These are phyloP conservation scores for Crenuchus spilurus DNA, from an alignment of 2,797 vertebrate species.

Conservation along the genomic window DNA sequence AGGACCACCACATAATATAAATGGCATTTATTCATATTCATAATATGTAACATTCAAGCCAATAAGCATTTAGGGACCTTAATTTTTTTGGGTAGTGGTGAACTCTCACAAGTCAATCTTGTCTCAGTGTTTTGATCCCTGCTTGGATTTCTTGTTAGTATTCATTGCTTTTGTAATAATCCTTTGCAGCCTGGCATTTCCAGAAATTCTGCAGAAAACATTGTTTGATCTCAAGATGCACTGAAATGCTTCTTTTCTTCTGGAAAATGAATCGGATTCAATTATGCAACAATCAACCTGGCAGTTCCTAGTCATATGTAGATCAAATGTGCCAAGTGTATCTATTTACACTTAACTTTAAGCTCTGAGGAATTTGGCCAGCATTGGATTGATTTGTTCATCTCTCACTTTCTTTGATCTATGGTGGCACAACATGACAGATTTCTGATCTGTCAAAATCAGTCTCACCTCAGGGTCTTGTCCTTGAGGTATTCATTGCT, in stretches of 20 bases:
- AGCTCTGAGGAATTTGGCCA: not conserved
- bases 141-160: constrained; percentile 27
- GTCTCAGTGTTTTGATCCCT: constrained; percentile 21
- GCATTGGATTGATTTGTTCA: too few species aligned
- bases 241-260: not conserved
- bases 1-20: too few species aligned
- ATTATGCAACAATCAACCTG: not conserved
- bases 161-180: constrained; percentile 13
- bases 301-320: not conserved
- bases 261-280: not conserved
- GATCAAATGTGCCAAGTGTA: not conserved
- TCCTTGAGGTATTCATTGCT: too few species aligned
- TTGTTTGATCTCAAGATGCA: not conserved
- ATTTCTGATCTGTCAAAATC: too few species aligned
- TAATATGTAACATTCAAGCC: too few species aligned
- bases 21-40: too few species aligned
- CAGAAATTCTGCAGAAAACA: not conserved
- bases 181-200: too few species aligned
- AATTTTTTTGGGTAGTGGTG: too few species aligned
- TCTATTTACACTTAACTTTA: too few species aligned
- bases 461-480: too few species aligned
- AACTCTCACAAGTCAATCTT: constrained; percentile 8
- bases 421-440: not conserved
- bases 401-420: not conserved
- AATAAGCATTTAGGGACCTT: too few species aligned